Conservation (phyloP, 2,113 vertebrate species). For the Pangasianodon gigas region DNA sequence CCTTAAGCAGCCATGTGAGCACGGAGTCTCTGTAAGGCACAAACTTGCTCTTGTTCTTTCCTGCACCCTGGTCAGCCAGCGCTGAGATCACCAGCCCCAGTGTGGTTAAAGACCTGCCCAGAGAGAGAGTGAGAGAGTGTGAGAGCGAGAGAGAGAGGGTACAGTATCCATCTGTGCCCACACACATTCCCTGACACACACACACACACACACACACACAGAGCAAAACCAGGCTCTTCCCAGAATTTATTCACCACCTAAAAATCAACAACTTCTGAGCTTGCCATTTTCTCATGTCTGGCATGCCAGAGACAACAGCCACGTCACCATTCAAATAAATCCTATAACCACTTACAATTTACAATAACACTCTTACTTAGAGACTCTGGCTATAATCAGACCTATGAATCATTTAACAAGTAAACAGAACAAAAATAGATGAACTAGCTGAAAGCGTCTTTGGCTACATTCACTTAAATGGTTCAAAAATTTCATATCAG, state of each 20-base stretch:
- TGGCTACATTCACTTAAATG: neutral
- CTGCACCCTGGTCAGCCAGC: constrained; percentile 90
- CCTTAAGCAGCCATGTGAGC: constrained; percentile 97
- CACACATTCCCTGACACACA: constrained; percentile 28
- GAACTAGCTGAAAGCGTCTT: too few relatives aligned
- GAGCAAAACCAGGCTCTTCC: neutral
- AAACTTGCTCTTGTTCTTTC: constrained; percentile 97
- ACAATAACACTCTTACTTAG: neutral
- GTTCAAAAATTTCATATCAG: neutral
- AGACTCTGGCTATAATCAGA: neutral
- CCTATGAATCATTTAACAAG: neutral
- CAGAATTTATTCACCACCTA: constrained; percentile 31
- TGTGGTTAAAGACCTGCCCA: constrained; percentile 90
- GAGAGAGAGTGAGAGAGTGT: neutral
- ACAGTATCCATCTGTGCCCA: constrained; percentile 19
- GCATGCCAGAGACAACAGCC: constrained; percentile 1
- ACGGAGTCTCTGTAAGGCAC: constrained; percentile 98
- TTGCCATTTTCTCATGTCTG: constrained; percentile 5
- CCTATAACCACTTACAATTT: neutral
- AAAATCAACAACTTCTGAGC: constrained; percentile 10
- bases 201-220: constrained; percentile 40
- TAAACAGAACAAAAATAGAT: neutral
- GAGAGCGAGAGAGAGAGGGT: neutral
- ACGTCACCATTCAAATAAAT: neutral
- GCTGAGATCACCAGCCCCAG: constrained; percentile 95